These are phyloP conservation scores for Delichon dasypus DNA, from an alignment of 2,797 vertebrate species.

Conservation along the genomic window DNA sequence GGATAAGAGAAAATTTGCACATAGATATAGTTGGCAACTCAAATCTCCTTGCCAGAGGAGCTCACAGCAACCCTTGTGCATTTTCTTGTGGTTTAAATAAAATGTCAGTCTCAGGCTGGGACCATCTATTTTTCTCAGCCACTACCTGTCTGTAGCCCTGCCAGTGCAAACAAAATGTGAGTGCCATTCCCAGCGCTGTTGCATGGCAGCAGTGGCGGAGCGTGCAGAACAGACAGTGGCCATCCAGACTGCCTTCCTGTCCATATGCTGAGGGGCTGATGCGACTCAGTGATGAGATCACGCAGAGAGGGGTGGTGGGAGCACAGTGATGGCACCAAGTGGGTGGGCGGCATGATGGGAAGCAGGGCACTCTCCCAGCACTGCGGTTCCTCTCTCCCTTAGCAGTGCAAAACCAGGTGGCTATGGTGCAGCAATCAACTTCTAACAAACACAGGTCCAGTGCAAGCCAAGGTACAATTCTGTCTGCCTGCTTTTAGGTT, in stretches of 20 bases:
- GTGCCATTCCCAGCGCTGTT: accelerated
- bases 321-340: accelerated
- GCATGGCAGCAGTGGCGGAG: not conserved
- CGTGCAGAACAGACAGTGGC: not conserved
- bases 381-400: not conserved
- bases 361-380: not conserved
- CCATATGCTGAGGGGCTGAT: accelerated
- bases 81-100: conserved; percentile 18
- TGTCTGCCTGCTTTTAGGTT: not conserved
- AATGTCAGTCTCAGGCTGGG: not conserved
- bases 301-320: not conserved
- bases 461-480: not conserved
- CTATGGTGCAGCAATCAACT: not conserved
- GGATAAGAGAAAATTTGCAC: not conserved
- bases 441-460: not conserved
- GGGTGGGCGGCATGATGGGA: accelerated
- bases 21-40: not conserved
- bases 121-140: not conserved
- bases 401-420: not conserved
- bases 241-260: accelerated
- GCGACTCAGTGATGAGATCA: not conserved
- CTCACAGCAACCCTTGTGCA: not conserved
- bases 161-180: not conserved
- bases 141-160: not conserved
- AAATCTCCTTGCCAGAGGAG: not conserved